Evolutionary conservation across 92 coral and sea anemone species (phyloP).

Genomic region (Phenganax subtilis): DNA sequence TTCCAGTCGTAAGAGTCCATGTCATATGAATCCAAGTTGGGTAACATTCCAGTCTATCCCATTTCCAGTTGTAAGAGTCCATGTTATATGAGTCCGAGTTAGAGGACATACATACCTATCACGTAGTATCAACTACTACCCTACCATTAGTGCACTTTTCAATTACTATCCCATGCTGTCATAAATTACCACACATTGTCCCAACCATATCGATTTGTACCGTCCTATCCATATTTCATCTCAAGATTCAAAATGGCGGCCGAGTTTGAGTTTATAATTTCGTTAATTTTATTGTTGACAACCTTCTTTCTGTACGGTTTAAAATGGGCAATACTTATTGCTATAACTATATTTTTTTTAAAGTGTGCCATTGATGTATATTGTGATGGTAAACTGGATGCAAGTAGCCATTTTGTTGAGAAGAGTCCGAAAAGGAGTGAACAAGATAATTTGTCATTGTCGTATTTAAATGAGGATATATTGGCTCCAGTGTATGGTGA

Average conservation of each 20-base stretch:
- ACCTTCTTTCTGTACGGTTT: conserved; percentile 15
- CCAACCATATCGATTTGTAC: no score
- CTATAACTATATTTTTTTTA: conserved; percentile 12
- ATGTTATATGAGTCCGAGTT: no score
- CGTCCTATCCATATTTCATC: no score
- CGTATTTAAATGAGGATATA: background rate
- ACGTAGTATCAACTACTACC: no score
- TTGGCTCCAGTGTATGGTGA: background rate
- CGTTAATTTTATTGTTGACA: background rate
- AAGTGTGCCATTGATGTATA: background rate
- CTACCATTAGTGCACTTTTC: no score
- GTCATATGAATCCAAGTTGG: no score
- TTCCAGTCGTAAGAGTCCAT: no score
- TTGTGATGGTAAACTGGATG: background rate
- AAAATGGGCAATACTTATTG: conserved; percentile 30
- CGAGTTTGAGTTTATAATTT: background rate
- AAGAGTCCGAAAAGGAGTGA: background rate
- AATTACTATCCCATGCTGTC: no score
- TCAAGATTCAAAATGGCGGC: conserved; percentile 20
- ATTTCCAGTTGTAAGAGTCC: no score
- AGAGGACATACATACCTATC: no score
- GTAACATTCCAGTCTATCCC: no score
- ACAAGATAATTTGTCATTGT: background rate
- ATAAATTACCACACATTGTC: no score
- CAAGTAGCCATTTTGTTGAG: background rate